Evolutionary conservation across 2,113 vertebrate species (phyloP), one percentile per base, ranked within the genome.

Genomic region (Callionymus lyra): DNA sequence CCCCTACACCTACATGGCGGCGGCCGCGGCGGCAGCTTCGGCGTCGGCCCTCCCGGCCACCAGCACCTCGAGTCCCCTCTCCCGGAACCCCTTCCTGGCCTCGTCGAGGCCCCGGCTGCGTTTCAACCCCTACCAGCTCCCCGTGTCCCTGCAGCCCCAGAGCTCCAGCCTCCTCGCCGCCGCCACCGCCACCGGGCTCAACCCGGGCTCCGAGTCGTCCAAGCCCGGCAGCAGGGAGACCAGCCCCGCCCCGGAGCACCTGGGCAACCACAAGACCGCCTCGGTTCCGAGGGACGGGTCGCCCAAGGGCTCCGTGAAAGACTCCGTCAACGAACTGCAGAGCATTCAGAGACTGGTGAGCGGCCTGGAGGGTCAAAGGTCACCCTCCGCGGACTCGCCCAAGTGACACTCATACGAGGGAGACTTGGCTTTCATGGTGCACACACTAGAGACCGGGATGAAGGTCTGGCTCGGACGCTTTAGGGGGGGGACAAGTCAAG

Each of bases 301-400:
- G 6, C 91, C 95, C 32, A 89, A 93, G 62, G 75, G 77, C 61
- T 80, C 91, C 6, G 57, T 92, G 70, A 97, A 96, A 76, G 93
- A 97, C 76, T 90, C 88, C 10, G 89, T 92, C 74, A 99, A 94
- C 1, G 93, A 99, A 84, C 88, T 98, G 44, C 92, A 98, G 63
- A 98, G 91, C 70, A 99, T 99, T 68, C 94, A 99, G 84, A 94
- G 93, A 89, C 89, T 98, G 72, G 93, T 97, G 75, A 99, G 94
- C 65, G 94, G 94, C 58, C 78, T 99, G 80, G 93, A 98, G 76
- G 89, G 86, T 70, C 91, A 97, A 69, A 66, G 88, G 75, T 91
- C 91, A 69, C 62, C 87, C 32, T 91, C 85, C 38, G 75, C 88
- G 53, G 88, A 94, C 69, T 93, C 91, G 34, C 90, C 93, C 10